These are phyloP conservation scores for Artemisiospiza belli DNA, from an alignment of 2,113 vertebrate species.

Conservation along the genomic window DNA sequence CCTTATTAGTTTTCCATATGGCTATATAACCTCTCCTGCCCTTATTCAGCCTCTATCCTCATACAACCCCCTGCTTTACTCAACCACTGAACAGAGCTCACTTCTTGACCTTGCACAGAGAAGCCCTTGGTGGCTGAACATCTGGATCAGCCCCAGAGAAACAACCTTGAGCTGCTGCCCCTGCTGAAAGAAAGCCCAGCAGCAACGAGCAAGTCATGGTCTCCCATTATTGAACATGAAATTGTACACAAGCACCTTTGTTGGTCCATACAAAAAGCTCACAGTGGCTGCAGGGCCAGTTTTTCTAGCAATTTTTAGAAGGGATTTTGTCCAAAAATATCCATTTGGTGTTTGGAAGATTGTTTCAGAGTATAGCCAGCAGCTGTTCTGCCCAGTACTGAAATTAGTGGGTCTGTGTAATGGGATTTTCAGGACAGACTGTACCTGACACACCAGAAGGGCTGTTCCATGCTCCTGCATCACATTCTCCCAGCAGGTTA, in stretches of 20 bases:
- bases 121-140: not conserved
- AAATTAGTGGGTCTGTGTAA: not conserved
- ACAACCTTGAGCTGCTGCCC: not conserved
- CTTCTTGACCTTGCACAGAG: not conserved
- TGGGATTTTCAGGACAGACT: not conserved
- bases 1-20: not conserved
- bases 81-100: not conserved
- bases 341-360: not conserved
- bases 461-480: not conserved
- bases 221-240: not conserved
- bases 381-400: not conserved
- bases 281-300: not conserved
- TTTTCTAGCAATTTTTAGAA: not conserved
- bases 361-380: not conserved
- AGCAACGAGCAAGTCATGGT: accelerated
- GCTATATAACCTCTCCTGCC: not conserved
- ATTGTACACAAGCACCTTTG: not conserved
- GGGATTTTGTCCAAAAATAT: not conserved
- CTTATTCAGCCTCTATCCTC: not conserved
- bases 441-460: not conserved
- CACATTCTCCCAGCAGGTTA: not conserved
- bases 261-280: not conserved
- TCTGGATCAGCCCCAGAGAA: not conserved
- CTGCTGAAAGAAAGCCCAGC: not conserved
- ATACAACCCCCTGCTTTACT: not conserved